Percentiles rank a stretch among this genome's conserved stretches.
Conservation (phyloP, 2,113 vertebrate genomes). For the Gobiocypris rarus region DNA sequence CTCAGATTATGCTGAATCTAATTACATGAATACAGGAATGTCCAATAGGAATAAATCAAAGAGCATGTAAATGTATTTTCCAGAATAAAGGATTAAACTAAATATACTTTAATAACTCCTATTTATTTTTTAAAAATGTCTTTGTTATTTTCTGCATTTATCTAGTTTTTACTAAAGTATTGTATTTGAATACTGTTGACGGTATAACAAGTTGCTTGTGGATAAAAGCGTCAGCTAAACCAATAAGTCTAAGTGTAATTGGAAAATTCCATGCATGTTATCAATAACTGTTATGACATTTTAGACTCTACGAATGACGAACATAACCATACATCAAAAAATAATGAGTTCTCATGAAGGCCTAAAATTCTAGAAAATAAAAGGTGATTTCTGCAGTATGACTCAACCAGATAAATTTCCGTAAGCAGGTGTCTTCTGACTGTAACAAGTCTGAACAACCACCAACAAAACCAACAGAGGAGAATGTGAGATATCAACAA, state of each 20-base stretch:
- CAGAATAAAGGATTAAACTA: too few relatives aligned
- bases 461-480: background rate
- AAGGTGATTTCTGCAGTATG: background rate
- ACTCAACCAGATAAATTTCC: background rate
- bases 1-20: too few relatives aligned
- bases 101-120: too few relatives aligned
- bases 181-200: background rate
- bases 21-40: too few relatives aligned
- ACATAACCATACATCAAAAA: background rate
- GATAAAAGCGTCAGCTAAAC: background rate
- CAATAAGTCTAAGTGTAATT: too few relatives aligned
- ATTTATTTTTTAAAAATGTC: too few relatives aligned
- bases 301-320: background rate
- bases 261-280: background rate
- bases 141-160: too few relatives aligned
- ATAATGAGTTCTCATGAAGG: background rate
- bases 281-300: background rate
- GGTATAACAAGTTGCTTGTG: background rate
- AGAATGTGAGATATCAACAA: background rate
- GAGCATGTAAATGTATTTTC: too few relatives aligned
- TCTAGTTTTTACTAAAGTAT: too few relatives aligned
- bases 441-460: slow-evolving; percentile 22
- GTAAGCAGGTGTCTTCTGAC: slow-evolving; percentile 11
- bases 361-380: background rate
- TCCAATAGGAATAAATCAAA: too few relatives aligned